Conservation (phyloP, 2,888 invertebrate genomes). For the Hemaris fuciformis region DNA sequence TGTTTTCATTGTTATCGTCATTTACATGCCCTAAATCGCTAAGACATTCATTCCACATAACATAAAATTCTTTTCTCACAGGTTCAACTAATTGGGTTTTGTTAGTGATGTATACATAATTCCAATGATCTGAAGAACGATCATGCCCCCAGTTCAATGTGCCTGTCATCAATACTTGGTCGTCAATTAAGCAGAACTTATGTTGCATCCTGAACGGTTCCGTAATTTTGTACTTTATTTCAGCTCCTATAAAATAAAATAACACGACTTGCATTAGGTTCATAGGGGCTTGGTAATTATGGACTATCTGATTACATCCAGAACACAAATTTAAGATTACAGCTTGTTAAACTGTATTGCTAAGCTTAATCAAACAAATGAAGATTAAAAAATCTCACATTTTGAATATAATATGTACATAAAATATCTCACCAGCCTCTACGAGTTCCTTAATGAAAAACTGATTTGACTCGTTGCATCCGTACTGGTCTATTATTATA, state of each 20-base stretch:
- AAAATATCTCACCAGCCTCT: conserved; percentile 58
- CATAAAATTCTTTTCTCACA: conserved; percentile 82
- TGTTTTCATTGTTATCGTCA: conserved; percentile 16
- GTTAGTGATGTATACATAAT: conserved; percentile 85
- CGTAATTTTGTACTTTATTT: conserved; percentile 72
- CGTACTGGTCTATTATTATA: conserved; percentile 66
- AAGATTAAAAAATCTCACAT: no score
- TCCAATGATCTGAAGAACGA: conserved; percentile 86
- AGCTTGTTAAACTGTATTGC: no score
- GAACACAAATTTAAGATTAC: no score
- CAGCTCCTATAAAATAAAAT: conserved; percentile 74
- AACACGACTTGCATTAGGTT: background rate
- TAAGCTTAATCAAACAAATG: no score
- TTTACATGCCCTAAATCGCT: conserved; percentile 23
- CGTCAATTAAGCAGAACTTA: conserved; percentile 88
- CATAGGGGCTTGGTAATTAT: background rate
- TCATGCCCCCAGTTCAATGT: conserved; percentile 89
- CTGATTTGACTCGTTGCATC: conserved; percentile 64
- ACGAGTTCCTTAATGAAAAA: conserved; percentile 67
- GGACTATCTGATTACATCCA: no score
- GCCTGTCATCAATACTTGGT: conserved; percentile 83
- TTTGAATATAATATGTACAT: background rate
- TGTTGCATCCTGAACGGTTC: conserved; percentile 85
- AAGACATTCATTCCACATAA: conserved; percentile 76
- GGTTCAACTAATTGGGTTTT: conserved; percentile 76